Evolutionary conservation across 1,140 invertebrate species (phyloP).

Genomic region (Carposina sasakii): DNA sequence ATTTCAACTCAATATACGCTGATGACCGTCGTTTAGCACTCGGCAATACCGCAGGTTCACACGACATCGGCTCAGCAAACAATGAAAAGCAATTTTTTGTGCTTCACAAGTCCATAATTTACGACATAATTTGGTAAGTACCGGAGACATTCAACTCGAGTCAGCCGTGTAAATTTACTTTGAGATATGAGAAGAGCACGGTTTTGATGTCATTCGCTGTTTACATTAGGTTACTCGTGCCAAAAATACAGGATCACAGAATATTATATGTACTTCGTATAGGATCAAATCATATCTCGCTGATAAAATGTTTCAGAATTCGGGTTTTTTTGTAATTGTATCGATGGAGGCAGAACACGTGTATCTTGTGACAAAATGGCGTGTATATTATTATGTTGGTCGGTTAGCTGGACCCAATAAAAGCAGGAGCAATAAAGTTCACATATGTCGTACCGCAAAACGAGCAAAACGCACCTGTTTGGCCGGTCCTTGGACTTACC

Average conservation of each 20-base stretch:
- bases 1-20: slow-evolving; percentile 34
- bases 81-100: slow-evolving; percentile 36
- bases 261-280: too few relatives aligned
- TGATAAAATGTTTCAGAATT: too few relatives aligned
- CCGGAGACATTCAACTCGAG: too few relatives aligned
- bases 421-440: slow-evolving; percentile 55
- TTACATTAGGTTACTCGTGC: too few relatives aligned
- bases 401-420: slow-evolving; percentile 39
- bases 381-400: too few relatives aligned
- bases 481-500: slow-evolving; percentile 50
- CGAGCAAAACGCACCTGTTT: slow-evolving; percentile 53
- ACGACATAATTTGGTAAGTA: slow-evolving; percentile 39
- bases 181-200: slow-evolving; percentile 37
- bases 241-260: too few relatives aligned
- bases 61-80: slow-evolving; percentile 41
- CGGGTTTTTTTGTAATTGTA: too few relatives aligned
- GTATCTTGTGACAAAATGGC: too few relatives aligned
- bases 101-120: slow-evolving; percentile 39
- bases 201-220: too few relatives aligned
- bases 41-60: slow-evolving; percentile 35
- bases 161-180: slow-evolving; percentile 42
- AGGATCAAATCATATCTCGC: too few relatives aligned
- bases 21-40: slow-evolving; percentile 34
- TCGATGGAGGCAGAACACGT: too few relatives aligned
- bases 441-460: slow-evolving; percentile 52